Percentiles rank a stretch among this genome's conserved stretches.
phyloP scores from a whole-genome alignment of 2,797 vertebrate genomes.

The Phataginus tricuspis region DNA sequence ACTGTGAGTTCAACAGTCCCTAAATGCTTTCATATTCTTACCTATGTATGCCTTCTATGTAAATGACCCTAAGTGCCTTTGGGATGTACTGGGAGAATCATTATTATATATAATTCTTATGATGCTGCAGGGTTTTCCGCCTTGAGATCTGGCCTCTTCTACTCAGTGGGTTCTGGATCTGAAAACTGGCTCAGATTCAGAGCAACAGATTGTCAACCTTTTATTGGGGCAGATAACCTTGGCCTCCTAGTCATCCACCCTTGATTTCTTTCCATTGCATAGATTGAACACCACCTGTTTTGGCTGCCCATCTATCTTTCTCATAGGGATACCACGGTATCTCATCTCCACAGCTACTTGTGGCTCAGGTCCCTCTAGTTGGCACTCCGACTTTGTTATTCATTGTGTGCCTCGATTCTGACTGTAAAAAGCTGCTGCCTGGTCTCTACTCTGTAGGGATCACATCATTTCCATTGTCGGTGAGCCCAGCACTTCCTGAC shows the following conservation, averaged over 20 bases:
- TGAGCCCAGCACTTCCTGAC: neutral
- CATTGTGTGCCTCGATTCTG: neutral
- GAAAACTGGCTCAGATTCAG: neutral
- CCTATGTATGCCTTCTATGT: neutral
- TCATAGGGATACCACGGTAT: neutral
- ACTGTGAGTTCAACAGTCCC: neutral
- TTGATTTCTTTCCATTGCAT: neutral
- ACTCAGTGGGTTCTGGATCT: neutral
- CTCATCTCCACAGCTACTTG: neutral
- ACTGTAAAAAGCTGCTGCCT: neutral
- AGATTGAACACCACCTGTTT: neutral
- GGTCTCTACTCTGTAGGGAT: neutral
- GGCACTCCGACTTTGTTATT: neutral
- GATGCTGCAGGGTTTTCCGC: neutral
- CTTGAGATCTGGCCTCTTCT: neutral
- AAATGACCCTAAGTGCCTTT: neutral
- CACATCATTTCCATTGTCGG: neutral
- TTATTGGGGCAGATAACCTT: neutral
- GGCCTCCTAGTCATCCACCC: neutral
- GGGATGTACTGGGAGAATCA: neutral
- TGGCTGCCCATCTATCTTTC: neutral
- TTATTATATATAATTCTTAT: neutral
- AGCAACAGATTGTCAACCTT: neutral
- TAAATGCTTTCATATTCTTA: neutral
- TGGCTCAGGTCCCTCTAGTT: neutral